These are phyloP conservation scores for Hippolais icterina DNA, from an alignment of 2,113 vertebrate species.

Conservation along the genomic window DNA sequence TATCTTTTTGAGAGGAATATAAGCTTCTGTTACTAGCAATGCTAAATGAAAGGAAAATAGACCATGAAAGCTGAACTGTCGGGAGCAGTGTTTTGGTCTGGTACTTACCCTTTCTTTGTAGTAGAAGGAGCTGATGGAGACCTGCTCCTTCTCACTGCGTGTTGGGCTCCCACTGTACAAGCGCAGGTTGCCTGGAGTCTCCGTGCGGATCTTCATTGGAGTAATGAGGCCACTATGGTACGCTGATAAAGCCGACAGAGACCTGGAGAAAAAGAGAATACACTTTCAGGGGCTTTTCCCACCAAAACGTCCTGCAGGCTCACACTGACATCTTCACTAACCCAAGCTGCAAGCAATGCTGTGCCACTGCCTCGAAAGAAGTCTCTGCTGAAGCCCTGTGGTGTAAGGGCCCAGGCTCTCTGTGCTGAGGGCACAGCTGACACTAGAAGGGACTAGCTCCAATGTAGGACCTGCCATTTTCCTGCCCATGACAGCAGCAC, in stretches of 20 bases:
- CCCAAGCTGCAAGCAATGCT: not conserved
- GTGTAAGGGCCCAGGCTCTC: not conserved
- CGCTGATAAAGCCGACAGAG: constrained; percentile 92
- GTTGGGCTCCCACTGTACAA: constrained; percentile 95
- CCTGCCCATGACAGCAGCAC: not conserved
- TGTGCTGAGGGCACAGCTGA: not conserved
- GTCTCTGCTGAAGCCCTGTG: not conserved
- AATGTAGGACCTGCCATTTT: not conserved
- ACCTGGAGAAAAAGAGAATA: constrained; percentile 71
- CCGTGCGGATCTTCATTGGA: constrained; percentile 96
- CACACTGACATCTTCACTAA: not conserved
- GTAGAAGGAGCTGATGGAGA: constrained; percentile 98
- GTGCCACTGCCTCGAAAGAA: not conserved
- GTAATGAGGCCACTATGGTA: constrained; percentile 95
- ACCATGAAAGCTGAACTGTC: not conserved
- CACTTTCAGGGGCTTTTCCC: not conserved
- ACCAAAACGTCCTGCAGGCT: not conserved
- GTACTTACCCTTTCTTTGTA: constrained; percentile 94
- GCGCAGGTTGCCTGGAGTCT: constrained; percentile 88
- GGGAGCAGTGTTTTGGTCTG: not conserved
- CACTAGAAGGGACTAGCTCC: not conserved
- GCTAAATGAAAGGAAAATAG: not conserved
- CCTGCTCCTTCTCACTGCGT: constrained; percentile 92
- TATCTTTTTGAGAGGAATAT: not conserved
- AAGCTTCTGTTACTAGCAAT: not conserved